Conservation (phyloP, 37 sponge, comb jelly and placozoan genomes). For the Corticium candelabrum region DNA sequence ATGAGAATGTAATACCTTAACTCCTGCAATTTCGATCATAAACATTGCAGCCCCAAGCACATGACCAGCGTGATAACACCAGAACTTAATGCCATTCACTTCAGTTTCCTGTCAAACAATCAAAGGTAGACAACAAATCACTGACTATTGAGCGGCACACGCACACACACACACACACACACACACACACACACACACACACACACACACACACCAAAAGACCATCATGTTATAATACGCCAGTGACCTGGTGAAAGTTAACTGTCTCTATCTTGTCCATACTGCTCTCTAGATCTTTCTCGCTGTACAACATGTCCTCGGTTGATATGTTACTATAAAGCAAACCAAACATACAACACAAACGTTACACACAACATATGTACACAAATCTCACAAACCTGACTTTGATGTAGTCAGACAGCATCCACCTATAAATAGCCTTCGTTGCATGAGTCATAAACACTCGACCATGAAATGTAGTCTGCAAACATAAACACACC, state of each 20-base stretch:
- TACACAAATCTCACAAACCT: slow-evolving; percentile 37
- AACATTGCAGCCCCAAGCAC: slow-evolving; percentile 99
- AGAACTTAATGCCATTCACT: slow-evolving; percentile 89
- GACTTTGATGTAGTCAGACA: slow-evolving; percentile 99
- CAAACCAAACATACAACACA: neutral
- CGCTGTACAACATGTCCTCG: slow-evolving; percentile 89
- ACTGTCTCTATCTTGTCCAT: slow-evolving; percentile 94
- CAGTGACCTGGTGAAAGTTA: slow-evolving; percentile 83
- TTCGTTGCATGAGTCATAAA: slow-evolving; percentile 99
- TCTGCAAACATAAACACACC: slow-evolving; percentile 39
- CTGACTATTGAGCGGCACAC: no score
- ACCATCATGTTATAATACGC: neutral
- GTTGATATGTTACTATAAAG: slow-evolving; percentile 72
- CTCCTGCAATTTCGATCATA: slow-evolving; percentile 98
- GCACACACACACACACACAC: neutral
- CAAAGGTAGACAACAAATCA: no score
- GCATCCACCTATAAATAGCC: slow-evolving; percentile 95
- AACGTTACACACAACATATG: neutral
- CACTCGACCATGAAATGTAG: slow-evolving; percentile 85
- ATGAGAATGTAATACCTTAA: slow-evolving; percentile 41
- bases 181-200: slow-evolving; percentile 2
- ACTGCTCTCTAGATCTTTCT: slow-evolving; percentile 90
- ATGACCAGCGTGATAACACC: slow-evolving; percentile 94
- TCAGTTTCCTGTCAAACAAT: slow-evolving; percentile 58
- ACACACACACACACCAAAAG: neutral